Evolutionary conservation across 2,113 vertebrate genomes (phyloP), one percentile per base, ranked within the genome.

Genomic region (Parotia lawesii): DNA sequence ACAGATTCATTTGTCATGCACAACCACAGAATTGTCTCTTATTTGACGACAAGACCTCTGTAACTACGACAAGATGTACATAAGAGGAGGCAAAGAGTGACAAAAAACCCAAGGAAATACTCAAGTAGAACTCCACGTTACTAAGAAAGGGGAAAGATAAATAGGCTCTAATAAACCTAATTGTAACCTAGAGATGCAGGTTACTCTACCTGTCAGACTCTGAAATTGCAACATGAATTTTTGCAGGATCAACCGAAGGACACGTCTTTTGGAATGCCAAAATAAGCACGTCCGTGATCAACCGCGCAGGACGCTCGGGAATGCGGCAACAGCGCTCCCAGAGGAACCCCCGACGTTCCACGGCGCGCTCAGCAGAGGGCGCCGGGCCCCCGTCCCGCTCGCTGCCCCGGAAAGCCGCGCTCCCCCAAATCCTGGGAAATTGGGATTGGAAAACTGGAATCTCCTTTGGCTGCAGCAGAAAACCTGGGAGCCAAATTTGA

Each of bases 381-480:
- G 44, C 78, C 47, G 4, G 16, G 50, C 10, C 11, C 57, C 53
- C 62, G 45, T 25, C 42, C 76, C 64, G 31, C 19, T 22, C 12
- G 4, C 16, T 14, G 45, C 38, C 31, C 44, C 1, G 31, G 6
- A 15, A 11, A 38, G 45, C 56, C 9, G 33, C 27, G 23, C 35
- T 2, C 5, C 28, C 11, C 29, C 2, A 1, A 22, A 17, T 1
- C 54, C 69, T 2, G 60, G 48, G 40, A n/a, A 35, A 53, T 0
- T 1, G 12, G 5, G 15, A 2, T 0, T 2, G 28, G 21, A 33
- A 62, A 51, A 21, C 15, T 8, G 37, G 2, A 4, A 22, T 3
- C 22, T 15, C 19, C 29, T 54, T 9, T 2, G 33, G 38, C 28
- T 37, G 40, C 31, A 44, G 47, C 38, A 40, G 35, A 10, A 84